Evolutionary conservation across 2,888 invertebrate genomes (phyloP).

Genomic region (Lordiphosa andalusiaca): DNA sequence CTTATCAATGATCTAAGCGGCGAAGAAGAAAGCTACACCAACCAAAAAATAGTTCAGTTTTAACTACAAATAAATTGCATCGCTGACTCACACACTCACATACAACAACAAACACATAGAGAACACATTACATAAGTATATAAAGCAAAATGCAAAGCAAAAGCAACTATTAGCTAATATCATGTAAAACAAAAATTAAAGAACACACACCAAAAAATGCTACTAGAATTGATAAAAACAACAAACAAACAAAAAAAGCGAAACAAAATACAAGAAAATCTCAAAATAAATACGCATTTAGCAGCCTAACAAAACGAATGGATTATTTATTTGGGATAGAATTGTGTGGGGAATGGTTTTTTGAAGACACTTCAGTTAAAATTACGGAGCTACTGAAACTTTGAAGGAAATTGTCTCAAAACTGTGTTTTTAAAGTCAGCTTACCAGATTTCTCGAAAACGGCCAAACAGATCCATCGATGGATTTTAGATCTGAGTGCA

Average conservation of each 20-base stretch:
- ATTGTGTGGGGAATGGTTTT: too few relatives aligned
- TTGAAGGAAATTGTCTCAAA: too few relatives aligned
- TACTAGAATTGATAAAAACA: constrained; percentile 73
- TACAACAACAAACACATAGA: constrained; percentile 32
- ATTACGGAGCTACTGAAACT: too few relatives aligned
- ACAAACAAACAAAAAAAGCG: constrained; percentile 46
- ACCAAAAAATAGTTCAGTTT: constrained; percentile 54
- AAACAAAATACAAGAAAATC: constrained; percentile 49
- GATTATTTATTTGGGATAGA: too few relatives aligned
- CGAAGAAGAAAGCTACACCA: constrained; percentile 25
- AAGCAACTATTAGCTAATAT: constrained; percentile 72
- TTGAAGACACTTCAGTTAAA: too few relatives aligned
- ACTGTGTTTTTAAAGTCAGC: too few relatives aligned
- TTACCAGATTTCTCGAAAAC: too few relatives aligned
- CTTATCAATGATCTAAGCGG: constrained; percentile 10
- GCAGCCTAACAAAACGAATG: constrained; percentile 57
- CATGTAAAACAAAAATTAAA: constrained; percentile 55
- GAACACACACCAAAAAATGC: constrained; percentile 67
- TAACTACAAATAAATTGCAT: too few relatives aligned
- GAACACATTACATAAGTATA: constrained; percentile 31
- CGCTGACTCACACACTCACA: constrained; percentile 35
- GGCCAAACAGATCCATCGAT: too few relatives aligned
- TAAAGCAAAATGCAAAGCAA: constrained; percentile 28
- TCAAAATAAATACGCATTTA: constrained; percentile 77
- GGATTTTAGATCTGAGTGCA: too few relatives aligned